A percentile compares a stretch with the other conserved stretches of the same genome.
phyloP scores from a whole-genome alignment of 2,797 vertebrate genomes.

The Knipowitschia caucasica region DNA sequence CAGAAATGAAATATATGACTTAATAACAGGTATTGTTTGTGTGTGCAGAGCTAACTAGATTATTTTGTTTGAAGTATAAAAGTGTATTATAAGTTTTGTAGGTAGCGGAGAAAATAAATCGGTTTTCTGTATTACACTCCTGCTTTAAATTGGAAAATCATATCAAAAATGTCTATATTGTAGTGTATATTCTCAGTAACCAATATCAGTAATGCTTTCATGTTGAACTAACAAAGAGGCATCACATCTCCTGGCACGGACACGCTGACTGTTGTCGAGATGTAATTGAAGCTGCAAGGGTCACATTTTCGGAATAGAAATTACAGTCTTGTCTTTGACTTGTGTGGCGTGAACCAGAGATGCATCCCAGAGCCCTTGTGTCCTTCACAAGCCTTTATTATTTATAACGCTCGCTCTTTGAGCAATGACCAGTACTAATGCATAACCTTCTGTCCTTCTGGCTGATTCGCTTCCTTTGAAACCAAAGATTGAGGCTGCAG shows the following conservation, averaged over 20 bases:
- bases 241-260: conserved; percentile 56
- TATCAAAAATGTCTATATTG: conserved; percentile 40
- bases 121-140: conserved; percentile 46
- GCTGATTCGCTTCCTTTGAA: conserved; percentile 96
- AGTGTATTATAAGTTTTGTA: conserved; percentile 30
- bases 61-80: conserved; percentile 24
- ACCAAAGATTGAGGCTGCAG: conserved; percentile 89
- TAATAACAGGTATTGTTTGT: conserved; percentile 33
- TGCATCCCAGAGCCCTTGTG: conserved; percentile 85
- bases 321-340: conserved; percentile 94
- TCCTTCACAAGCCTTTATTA: conserved; percentile 97
- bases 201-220: conserved; percentile 70
- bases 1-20: conserved; percentile 49
- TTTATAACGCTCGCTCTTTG: conserved; percentile 98
- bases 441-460: conserved; percentile 99
- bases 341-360: conserved; percentile 85
- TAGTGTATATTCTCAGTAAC: conserved; percentile 44
- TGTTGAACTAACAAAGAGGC: conserved; percentile 71
- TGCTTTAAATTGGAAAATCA: conserved; percentile 57
- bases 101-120: conserved; percentile 49
- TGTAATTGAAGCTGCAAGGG: conserved; percentile 76
- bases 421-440: conserved; percentile 99
- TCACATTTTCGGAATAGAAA: conserved; percentile 90
- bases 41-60: conserved; percentile 34
- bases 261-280: conserved; percentile 60